These are phyloP conservation scores for Agonum fuliginosum DNA, from an alignment of 2,888 invertebrate species.

Conservation along the genomic window DNA sequence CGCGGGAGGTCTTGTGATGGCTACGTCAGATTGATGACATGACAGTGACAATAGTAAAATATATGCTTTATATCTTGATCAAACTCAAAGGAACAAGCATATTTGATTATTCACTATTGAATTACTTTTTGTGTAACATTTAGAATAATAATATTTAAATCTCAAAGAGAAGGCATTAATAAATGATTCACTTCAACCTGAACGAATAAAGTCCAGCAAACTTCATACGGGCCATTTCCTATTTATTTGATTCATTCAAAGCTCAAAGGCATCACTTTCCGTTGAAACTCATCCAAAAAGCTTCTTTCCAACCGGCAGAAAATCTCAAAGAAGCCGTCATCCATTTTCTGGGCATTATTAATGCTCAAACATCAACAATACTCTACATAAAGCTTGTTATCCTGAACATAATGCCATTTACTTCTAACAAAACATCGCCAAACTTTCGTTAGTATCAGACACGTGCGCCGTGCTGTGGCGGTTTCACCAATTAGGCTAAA, in stretches of 20 bases:
- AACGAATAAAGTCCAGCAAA: too few species aligned
- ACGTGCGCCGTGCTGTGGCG: slow-evolving; percentile 67
- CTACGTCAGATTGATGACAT: too few species aligned
- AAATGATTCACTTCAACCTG: too few species aligned
- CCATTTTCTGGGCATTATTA: slow-evolving; percentile 41
- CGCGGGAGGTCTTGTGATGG: too few species aligned
- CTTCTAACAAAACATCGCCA: slow-evolving; percentile 46
- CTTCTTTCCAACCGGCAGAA: slow-evolving; percentile 20
- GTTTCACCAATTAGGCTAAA: slow-evolving; percentile 62
- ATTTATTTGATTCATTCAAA: slow-evolving; percentile 41
- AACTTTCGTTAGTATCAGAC: slow-evolving; percentile 65
- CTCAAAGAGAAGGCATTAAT: too few species aligned
- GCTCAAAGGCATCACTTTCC: slow-evolving; percentile 36
- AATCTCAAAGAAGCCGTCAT: slow-evolving; percentile 28
- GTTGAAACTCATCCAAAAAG: slow-evolving; percentile 12
- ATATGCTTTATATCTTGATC: too few species aligned
- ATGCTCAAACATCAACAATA: slow-evolving; percentile 43
- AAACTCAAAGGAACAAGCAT: too few species aligned
- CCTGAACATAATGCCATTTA: slow-evolving; percentile 51
- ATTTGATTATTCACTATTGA: too few species aligned
- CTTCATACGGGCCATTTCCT: slow-evolving; percentile 12
- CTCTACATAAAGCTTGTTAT: slow-evolving; percentile 55
- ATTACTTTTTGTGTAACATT: too few species aligned
- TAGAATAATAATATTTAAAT: too few species aligned
- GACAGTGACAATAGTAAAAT: too few species aligned